phyloP scores from a whole-genome alignment of 2,888 invertebrate species.

The Drosophila planitibia region DNA sequence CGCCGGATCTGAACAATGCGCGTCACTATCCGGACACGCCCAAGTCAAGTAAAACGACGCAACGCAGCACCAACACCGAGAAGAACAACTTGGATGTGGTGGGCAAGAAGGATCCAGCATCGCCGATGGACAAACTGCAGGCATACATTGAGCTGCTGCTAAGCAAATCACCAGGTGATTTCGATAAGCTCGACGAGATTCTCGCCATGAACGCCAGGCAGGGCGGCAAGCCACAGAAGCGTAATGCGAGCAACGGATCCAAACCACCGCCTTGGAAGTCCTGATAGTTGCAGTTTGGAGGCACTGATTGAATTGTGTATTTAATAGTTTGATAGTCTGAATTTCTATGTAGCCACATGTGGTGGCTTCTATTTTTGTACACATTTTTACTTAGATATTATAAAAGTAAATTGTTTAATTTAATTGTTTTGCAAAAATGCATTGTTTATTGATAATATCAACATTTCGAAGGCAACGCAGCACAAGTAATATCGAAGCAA shows the following conservation, averaged over 20 bases:
- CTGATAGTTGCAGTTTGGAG: constrained; percentile 33
- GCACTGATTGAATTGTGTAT: constrained; percentile 3
- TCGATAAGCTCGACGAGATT: constrained; percentile 83
- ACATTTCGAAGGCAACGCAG: constrained; percentile 58
- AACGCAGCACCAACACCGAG: constrained; percentile 68
- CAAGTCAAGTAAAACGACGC: constrained; percentile 77
- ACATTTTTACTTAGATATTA: constrained; percentile 26
- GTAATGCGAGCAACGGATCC: constrained; percentile 19
- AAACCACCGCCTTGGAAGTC: constrained; percentile 83
- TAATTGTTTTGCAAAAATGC: constrained; percentile 19
- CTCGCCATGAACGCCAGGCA: constrained; percentile 70
- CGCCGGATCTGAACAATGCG: constrained; percentile 75
- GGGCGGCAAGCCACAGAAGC: constrained; percentile 45
- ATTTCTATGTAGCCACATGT: constrained; percentile 16
- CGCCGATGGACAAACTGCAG: constrained; percentile 81
- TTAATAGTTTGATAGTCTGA: constrained; percentile 13
- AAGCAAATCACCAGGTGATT: constrained; percentile 86
- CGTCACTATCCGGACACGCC: constrained; percentile 82
- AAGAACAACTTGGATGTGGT: constrained; percentile 72
- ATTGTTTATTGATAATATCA: constrained; percentile 50
- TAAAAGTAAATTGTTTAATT: constrained; percentile 51
- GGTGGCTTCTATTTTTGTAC: constrained; percentile 43
- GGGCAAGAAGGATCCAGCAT: constrained; percentile 59
- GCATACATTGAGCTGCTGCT: constrained; percentile 86
- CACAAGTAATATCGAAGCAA: constrained; percentile 6